A percentile compares a stretch with the other conserved stretches of the same genome.
Conservation (phyloP, 2,797 vertebrate genomes). For the Scolopax rusticola region DNA sequence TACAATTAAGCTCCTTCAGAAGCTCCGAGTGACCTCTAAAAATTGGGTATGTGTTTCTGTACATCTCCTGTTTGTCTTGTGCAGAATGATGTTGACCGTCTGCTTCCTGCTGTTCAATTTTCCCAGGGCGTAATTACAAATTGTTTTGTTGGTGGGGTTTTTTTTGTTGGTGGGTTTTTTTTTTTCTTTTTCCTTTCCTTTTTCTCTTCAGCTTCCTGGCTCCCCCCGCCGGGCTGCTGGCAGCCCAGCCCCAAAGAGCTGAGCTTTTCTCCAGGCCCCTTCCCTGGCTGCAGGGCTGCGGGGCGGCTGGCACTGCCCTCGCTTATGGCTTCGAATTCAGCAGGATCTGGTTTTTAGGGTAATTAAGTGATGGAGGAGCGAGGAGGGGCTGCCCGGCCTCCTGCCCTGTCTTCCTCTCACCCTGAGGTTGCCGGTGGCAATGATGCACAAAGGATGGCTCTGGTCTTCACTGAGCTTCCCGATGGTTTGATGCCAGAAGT, state of each 20-base stretch:
- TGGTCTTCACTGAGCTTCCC: not conserved
- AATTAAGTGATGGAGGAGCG: not conserved
- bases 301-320: not conserved
- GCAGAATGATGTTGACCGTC: not conserved
- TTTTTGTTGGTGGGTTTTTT: not conserved
- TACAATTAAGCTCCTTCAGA: not conserved
- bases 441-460: not conserved
- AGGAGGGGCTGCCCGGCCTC: not conserved
- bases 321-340: not conserved
- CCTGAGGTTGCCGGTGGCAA: rapidly evolving
- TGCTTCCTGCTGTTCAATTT: slow-evolving; percentile 53
- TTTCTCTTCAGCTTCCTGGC: slow-evolving; percentile 23
- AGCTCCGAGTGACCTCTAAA: not conserved
- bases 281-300: not conserved
- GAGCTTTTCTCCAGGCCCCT: not conserved
- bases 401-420: not conserved
- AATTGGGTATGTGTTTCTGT: not conserved
- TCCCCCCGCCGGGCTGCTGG: not conserved
- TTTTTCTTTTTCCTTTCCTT: not conserved
- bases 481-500: not conserved
- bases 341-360: not conserved
- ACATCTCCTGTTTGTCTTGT: not conserved
- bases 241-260: not conserved
- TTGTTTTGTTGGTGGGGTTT: not conserved
- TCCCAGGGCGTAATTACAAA: not conserved